Evolutionary conservation across 2,797 vertebrate species (phyloP), one percentile per base, ranked within the genome.

Genomic region (Pangasius djambal): DNA sequence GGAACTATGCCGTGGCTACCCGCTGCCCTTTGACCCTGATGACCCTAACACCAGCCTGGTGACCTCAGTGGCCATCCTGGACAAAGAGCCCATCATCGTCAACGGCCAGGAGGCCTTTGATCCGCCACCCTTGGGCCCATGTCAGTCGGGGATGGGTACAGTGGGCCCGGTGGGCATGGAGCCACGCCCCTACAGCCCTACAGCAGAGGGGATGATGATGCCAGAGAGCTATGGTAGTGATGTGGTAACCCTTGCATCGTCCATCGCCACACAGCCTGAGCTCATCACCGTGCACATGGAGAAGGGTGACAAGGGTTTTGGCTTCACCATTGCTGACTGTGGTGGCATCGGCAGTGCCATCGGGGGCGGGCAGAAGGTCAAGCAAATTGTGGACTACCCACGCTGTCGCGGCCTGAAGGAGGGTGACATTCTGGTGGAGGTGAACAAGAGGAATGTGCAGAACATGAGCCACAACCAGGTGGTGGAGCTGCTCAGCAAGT

Each of bases 231-330:
- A 98, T 93, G 94, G 97, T 94, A 99, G 95, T 0, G 98, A 99
- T 48, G 99, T 98, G 0, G 98, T 98, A 90, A 98, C 97, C 5
- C 94, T 99, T 96, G 98, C 99, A 0, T 99, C 98, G 0, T 98
- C 98, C 9, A 99, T 99, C 92, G 98, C 98, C 88, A 99, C 98
- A 0, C 99, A 99, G 92, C 99, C 99, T 0, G 99, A 99, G 94
- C 97, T 99, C 88, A 99, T 99, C 93, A 99, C 98, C 48, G 97
- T 99, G 90, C 99, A 99, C 93, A 99, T 99, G 95, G 97, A 99
- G 91, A 99, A 99, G 93, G 99, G 99, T 63, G 98, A 98, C 37
- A 99, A 99, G 96, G 99, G 99, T 88, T 99, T 99, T 67, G 99
- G 99, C 75, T 99, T 99, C 93, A 99, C 98, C 81, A 99, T 99